phyloP scores from a whole-genome alignment of 2,113 vertebrate genomes.

The Brachyhypopomus occidentalis region DNA sequence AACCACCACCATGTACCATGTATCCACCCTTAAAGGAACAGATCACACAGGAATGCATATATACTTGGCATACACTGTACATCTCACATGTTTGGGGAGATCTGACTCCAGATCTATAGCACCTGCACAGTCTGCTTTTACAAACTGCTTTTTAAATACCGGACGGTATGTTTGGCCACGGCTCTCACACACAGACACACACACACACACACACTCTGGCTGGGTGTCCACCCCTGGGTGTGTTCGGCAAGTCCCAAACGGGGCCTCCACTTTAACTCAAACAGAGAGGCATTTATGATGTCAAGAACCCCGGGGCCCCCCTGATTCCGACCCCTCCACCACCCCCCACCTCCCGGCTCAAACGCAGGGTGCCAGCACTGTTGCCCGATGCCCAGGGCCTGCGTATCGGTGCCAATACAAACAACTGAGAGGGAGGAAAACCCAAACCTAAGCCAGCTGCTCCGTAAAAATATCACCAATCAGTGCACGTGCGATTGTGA shows the following conservation, averaged over 20 bases:
- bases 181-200: conserved; percentile 51
- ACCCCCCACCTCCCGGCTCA: conserved; percentile 64
- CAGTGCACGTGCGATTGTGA: conserved; percentile 23
- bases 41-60: background rate
- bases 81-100: conserved; percentile 11
- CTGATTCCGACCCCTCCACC: conserved; percentile 59
- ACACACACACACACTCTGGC: conserved; percentile 60
- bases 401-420: conserved; percentile 65
- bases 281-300: conserved; percentile 75
- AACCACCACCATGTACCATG: background rate
- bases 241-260: conserved; percentile 63
- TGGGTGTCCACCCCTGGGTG: conserved; percentile 58
- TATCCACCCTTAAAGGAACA: background rate
- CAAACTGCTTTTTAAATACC: conserved; percentile 34
- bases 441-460: conserved; percentile 67
- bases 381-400: conserved; percentile 58
- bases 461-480: conserved; percentile 61
- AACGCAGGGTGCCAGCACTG: conserved; percentile 64
- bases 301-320: conserved; percentile 56
- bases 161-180: conserved; percentile 54
- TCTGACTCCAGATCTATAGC: conserved; percentile 37
- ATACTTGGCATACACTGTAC: conserved; percentile 5
- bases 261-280: conserved; percentile 68
- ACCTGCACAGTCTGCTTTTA: conserved; percentile 46
- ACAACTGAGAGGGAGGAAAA: conserved; percentile 70